Evolutionary conservation across 2,888 invertebrate species (phyloP).

Genomic region (Pasiphila rectangulata): DNA sequence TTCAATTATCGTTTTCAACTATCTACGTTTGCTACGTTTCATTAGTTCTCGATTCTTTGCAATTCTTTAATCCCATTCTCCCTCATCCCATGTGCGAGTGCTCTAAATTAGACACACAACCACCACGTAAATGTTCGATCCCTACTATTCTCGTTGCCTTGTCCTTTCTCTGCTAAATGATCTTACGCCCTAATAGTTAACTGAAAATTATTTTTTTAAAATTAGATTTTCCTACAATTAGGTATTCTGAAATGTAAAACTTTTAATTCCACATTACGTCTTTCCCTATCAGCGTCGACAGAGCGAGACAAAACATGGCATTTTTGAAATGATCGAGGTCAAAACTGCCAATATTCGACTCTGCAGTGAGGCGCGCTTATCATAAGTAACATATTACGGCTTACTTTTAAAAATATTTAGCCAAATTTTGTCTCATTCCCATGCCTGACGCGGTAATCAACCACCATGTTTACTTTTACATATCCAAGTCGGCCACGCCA

Average conservation of each 20-base stretch:
- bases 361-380: conserved; percentile 25
- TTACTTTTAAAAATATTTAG: conserved; percentile 33
- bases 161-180: conserved; percentile 1
- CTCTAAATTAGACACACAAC: no score
- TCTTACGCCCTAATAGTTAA: conserved; percentile 22
- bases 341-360: conserved; percentile 28
- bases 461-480: conserved; percentile 33
- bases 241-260: conserved; percentile 24
- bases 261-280: conserved; percentile 31
- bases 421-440: conserved; percentile 35
- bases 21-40: no score
- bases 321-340: conserved; percentile 21
- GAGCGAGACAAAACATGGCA: conserved; percentile 34
- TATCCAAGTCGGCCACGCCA: conserved; percentile 41
- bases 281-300: conserved; percentile 29
- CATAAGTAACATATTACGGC: conserved; percentile 26
- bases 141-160: no score
- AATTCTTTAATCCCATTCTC: no score
- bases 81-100: no score
- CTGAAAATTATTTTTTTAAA: conserved; percentile 18
- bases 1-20: no score
- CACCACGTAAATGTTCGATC: no score
- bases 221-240: conserved; percentile 24
- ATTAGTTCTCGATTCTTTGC: no score
- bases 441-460: conserved; percentile 34